phyloP scores from a whole-genome alignment of 1,140 invertebrate species.

The Teleogryllus occipitalis region DNA sequence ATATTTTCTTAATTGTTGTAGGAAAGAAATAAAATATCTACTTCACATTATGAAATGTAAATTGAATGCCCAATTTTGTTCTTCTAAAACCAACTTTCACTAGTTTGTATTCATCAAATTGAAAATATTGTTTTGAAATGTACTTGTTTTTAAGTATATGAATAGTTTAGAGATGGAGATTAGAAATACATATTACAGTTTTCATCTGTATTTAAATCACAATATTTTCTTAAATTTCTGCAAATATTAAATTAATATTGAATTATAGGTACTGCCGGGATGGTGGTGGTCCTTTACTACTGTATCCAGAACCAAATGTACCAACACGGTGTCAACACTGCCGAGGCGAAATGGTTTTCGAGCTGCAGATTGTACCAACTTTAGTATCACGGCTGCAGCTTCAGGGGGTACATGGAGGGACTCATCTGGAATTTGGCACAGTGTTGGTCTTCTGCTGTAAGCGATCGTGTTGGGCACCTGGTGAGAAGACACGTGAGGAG shows the following conservation, averaged over 20 bases:
- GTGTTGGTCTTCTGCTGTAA: slow-evolving; percentile 71
- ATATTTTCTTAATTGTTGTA: too few species aligned
- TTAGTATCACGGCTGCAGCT: slow-evolving; percentile 61
- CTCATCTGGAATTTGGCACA: slow-evolving; percentile 69
- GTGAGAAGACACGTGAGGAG: slow-evolving; percentile 59
- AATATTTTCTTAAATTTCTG: too few species aligned
- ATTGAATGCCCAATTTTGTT: too few species aligned
- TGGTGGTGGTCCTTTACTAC: slow-evolving; percentile 46
- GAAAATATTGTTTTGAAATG: too few species aligned
- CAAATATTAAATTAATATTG: slow-evolving; percentile 9
- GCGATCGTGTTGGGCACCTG: slow-evolving; percentile 71
- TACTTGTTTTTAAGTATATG: too few species aligned
- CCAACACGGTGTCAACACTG: slow-evolving; percentile 57
- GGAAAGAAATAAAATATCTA: too few species aligned
- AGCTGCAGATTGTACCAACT: slow-evolving; percentile 72
- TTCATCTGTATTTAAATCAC: too few species aligned
- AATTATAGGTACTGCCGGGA: slow-evolving; percentile 57
- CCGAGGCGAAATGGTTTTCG: slow-evolving; percentile 60
- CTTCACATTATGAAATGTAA: too few species aligned
- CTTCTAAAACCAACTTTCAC: too few species aligned
- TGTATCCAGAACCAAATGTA: slow-evolving; percentile 49
- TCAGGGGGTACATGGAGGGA: slow-evolving; percentile 24
- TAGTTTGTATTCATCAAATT: too few species aligned
- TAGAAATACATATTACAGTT: too few species aligned
- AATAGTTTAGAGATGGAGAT: too few species aligned